Conservation (phyloP, 1,140 invertebrate species). For the Pemphigus obesinymphae region DNA sequence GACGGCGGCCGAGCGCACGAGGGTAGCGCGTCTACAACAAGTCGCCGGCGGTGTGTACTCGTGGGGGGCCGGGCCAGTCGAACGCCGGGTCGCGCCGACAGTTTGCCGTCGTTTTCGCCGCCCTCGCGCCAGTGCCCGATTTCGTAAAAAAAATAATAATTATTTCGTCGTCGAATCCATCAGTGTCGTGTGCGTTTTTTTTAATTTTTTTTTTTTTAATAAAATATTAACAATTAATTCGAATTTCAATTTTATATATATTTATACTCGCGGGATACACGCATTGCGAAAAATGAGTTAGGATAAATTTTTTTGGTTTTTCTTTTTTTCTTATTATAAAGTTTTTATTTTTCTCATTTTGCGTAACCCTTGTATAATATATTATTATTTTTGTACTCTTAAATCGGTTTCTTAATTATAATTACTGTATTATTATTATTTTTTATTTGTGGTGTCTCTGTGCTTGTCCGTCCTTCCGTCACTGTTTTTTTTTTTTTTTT, state of each 20-base stretch:
- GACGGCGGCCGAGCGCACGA: background rate
- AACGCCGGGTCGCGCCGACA: constrained; percentile 15
- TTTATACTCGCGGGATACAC: background rate
- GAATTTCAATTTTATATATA: background rate
- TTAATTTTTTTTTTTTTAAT: no score
- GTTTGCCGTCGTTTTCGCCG: background rate
- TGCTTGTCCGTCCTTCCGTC: constrained; percentile 28
- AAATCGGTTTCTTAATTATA: background rate
- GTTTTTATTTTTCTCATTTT: background rate
- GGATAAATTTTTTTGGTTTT: background rate
- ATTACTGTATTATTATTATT: background rate
- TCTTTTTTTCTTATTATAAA: background rate
- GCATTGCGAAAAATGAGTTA: constrained; percentile 13
- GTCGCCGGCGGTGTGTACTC: constrained; percentile 24
- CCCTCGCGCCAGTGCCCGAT: background rate
- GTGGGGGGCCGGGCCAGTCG: constrained; percentile 29
- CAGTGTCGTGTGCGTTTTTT: no score
- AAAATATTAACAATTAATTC: no score
- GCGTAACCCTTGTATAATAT: constrained; percentile 2
- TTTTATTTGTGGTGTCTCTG: constrained; percentile 16
- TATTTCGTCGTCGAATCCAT: background rate
- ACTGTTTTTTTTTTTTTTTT: background rate
- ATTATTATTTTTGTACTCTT: background rate
- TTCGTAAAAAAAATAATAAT: background rate
- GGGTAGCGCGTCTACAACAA: constrained; percentile 27